A percentile compares a stretch with the other conserved stretches of the same genome.
Evolutionary conservation across 2,888 invertebrate genomes (phyloP).

Genomic region (Catocala sponsa): DNA sequence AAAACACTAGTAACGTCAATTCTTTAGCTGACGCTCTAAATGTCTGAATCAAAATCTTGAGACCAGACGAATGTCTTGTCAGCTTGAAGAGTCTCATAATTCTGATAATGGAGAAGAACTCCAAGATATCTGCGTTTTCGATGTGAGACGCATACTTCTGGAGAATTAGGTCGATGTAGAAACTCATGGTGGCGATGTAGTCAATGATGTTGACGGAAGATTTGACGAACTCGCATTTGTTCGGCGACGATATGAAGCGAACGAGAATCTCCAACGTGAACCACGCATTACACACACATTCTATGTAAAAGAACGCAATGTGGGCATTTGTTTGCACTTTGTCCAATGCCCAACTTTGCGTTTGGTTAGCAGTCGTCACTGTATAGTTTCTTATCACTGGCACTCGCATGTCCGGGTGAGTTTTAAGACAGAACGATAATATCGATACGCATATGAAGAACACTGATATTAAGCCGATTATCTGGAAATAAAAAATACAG

Average conservation of each 20-base stretch:
- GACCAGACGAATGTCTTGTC: slow-evolving; percentile 98
- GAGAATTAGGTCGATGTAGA: slow-evolving; percentile 97
- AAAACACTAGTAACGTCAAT: slow-evolving; percentile 98
- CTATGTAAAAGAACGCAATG: slow-evolving; percentile 99
- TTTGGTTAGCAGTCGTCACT: slow-evolving; percentile 92
- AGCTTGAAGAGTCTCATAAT: slow-evolving; percentile 99
- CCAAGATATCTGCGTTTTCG: slow-evolving; percentile 98
- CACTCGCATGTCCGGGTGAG: slow-evolving; percentile 99
- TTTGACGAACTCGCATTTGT: slow-evolving; percentile 97
- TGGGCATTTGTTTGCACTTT: slow-evolving; percentile 98
- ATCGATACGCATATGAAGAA: slow-evolving; percentile 99
- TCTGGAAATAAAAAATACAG: slow-evolving; percentile 89
- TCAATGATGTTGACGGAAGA: slow-evolving; percentile 99
- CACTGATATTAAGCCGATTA: slow-evolving; percentile 98
- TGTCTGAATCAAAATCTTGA: slow-evolving; percentile 99
- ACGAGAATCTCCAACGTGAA: slow-evolving; percentile 98
- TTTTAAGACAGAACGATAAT: slow-evolving; percentile 99
- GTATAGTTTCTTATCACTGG: slow-evolving; percentile 95
- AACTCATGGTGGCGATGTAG: slow-evolving; percentile 99
- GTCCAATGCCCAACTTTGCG: slow-evolving; percentile 95
- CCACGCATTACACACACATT: slow-evolving; percentile 99
- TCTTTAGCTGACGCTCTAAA: slow-evolving; percentile 99
- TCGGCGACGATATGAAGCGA: slow-evolving; percentile 97
- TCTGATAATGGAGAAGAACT: slow-evolving; percentile 99
- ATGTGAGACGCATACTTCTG: slow-evolving; percentile 96